These are phyloP conservation scores for Bryconaethiops microstoma DNA, from an alignment of 2,797 vertebrate genomes.

Conservation along the genomic window DNA sequence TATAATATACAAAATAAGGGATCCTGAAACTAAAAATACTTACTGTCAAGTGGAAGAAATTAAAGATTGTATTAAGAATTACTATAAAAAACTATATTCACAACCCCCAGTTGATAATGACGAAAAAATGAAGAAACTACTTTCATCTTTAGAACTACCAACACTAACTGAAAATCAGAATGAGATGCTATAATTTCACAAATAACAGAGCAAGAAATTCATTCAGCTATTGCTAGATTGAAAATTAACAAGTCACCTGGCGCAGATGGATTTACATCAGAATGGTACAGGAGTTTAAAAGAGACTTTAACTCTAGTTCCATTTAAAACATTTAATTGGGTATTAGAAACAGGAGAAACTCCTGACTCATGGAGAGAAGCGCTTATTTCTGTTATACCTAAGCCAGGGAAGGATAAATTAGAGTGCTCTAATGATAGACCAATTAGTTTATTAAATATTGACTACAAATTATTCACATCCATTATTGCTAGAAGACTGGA, in stretches of 20 bases:
- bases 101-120: too few relatives aligned
- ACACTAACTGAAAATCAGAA: too few relatives aligned
- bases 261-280: neutral
- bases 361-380: conserved; percentile 29
- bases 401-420: conserved; percentile 21
- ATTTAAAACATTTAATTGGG: neutral
- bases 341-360: neutral
- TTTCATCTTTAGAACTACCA: too few relatives aligned
- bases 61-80: neutral
- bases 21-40: neutral
- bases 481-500: conserved; percentile 40
- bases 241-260: neutral
- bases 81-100: too few relatives aligned
- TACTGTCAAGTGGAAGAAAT: neutral
- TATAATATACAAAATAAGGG: neutral
- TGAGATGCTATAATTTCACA: too few relatives aligned
- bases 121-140: too few relatives aligned
- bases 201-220: neutral
- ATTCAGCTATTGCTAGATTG: neutral
- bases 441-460: conserved; percentile 27
- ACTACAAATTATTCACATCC: conserved; percentile 45
- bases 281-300: neutral
- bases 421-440: conserved; percentile 34
- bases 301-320: neutral
- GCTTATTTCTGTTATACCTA: neutral